Evolutionary conservation across 1,140 invertebrate species (phyloP).

Genomic region (Chironomus tepperi): DNA sequence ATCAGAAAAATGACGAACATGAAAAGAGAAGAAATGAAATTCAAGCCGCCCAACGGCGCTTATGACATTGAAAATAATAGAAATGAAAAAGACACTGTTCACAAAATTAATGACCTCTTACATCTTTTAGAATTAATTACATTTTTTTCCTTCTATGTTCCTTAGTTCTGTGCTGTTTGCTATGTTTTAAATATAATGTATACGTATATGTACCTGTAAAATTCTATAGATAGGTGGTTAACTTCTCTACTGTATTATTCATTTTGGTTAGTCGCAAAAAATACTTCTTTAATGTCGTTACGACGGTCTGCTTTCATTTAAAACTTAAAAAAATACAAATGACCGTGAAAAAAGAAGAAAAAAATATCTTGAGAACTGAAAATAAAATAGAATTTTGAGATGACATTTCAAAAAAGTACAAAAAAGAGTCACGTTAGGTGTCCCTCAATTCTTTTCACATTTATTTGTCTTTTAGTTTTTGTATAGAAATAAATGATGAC

Average conservation of each 20-base stretch:
- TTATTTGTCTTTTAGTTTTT: neutral
- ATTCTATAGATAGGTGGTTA: neutral
- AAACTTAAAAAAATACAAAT: too few relatives aligned
- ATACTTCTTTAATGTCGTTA: neutral
- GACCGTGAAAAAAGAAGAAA: too few relatives aligned
- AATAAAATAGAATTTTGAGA: neutral
- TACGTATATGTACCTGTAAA: neutral
- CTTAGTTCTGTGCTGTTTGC: too few relatives aligned
- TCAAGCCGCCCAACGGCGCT: slow-evolving; percentile 19
- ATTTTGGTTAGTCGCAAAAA: neutral
- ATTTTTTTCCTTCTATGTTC: slow-evolving; percentile 16
- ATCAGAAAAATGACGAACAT: neutral
- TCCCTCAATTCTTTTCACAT: neutral
- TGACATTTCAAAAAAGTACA: neutral
- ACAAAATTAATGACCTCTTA: slow-evolving; percentile 22
- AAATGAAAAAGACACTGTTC: neutral
- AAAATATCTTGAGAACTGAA: neutral
- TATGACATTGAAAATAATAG: slow-evolving; percentile 16
- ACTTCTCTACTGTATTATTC: neutral
- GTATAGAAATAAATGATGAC: neutral
- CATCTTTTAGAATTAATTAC: slow-evolving; percentile 16
- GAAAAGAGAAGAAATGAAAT: slow-evolving; percentile 5
- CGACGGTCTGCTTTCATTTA: too few relatives aligned
- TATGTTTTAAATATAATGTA: neutral
- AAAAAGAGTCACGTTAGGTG: neutral